Evolutionary conservation across 2,113 vertebrate species (phyloP).

Genomic region (Herpetotheres cachinnans): DNA sequence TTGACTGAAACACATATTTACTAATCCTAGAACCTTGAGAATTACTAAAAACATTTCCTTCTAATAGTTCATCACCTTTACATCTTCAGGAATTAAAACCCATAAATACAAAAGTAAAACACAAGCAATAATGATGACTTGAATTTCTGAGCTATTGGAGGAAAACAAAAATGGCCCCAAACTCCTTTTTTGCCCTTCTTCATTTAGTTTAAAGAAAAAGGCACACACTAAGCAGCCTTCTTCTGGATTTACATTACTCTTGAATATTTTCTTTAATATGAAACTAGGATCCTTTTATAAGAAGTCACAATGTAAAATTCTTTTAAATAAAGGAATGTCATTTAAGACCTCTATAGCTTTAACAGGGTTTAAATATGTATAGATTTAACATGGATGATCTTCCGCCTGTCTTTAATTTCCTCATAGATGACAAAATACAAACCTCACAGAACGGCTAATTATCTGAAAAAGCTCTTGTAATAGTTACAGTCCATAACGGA

Average conservation of each 20-base stretch:
- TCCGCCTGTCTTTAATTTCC: not conserved
- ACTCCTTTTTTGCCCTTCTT: not conserved
- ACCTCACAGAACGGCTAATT: not conserved
- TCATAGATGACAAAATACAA: not conserved
- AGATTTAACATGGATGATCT: not conserved
- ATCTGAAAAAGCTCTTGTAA: not conserved
- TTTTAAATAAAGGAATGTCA: not conserved
- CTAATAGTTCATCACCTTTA: not conserved
- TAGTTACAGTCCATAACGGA: not conserved
- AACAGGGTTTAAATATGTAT: not conserved
- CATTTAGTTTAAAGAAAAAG: not conserved
- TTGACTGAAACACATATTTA: not conserved
- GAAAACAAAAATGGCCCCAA: not conserved
- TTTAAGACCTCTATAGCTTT: not conserved
- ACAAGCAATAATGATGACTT: not conserved
- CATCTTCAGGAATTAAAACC: not conserved
- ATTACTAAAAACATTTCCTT: not conserved
- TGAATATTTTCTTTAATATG: not conserved
- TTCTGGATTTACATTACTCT: not conserved
- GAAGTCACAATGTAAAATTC: not conserved
- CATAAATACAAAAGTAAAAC: not conserved
- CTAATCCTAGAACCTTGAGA: not conserved
- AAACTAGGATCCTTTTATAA: not conserved
- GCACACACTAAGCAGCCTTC: not conserved
- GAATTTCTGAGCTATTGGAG: not conserved